phyloP scores from a whole-genome alignment of 2,888 invertebrate species.

The Ophion obscuratus region DNA sequence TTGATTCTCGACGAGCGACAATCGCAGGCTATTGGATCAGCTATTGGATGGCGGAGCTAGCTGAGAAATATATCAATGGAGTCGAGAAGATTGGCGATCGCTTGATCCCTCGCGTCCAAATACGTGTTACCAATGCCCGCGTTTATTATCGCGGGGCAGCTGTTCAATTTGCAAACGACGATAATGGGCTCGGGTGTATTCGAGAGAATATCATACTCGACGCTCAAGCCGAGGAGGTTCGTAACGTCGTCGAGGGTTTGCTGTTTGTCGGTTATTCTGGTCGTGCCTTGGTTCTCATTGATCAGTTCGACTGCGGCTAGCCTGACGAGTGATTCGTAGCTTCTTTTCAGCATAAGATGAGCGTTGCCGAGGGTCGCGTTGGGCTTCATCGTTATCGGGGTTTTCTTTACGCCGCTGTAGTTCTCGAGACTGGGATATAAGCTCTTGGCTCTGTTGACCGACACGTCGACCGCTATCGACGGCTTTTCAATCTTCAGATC shows the following conservation, averaged over 20 bases:
- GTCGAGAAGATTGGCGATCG: background rate
- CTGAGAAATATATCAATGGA: slow-evolving; percentile 24
- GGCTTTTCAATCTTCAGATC: slow-evolving; percentile 29
- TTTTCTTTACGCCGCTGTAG: background rate
- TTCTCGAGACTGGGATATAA: slow-evolving; percentile 39
- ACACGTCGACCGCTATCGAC: background rate
- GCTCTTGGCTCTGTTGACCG: slow-evolving; percentile 21
- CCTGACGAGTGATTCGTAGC: background rate
- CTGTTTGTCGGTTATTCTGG: background rate
- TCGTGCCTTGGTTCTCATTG: too few species aligned
- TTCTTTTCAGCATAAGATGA: slow-evolving; percentile 17
- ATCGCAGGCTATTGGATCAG: background rate
- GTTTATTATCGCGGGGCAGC: slow-evolving; percentile 19
- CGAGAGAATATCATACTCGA: background rate
- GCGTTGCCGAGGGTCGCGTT: background rate
- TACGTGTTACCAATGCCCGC: slow-evolving; percentile 21
- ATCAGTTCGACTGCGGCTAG: background rate
- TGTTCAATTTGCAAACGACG: slow-evolving; percentile 23
- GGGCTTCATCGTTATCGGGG: background rate
- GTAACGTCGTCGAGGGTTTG: background rate
- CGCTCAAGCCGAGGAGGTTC: background rate
- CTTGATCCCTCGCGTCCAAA: slow-evolving; percentile 35
- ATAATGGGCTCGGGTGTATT: background rate
- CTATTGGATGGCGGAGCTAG: background rate
- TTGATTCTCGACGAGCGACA: background rate